A percentile compares a stretch with the other conserved stretches of the same genome.
phyloP scores from a whole-genome alignment of 2,113 vertebrate species.

The Corythornis cristatus region DNA sequence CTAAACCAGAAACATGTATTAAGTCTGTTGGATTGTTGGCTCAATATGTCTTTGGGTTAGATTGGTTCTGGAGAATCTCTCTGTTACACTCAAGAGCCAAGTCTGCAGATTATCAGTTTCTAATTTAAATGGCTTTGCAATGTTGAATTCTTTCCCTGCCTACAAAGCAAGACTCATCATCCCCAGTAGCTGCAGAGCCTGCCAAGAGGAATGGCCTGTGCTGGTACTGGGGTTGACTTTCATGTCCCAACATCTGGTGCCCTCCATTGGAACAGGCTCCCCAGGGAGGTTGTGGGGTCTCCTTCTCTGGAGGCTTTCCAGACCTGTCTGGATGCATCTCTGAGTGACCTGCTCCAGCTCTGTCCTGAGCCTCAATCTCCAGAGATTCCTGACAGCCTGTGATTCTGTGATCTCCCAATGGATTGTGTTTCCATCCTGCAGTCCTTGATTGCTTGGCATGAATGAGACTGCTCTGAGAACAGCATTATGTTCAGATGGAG shows the following conservation, averaged over 20 bases:
- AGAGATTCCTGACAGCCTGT: too few species aligned
- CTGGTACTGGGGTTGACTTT: neutral
- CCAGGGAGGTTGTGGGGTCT: too few species aligned
- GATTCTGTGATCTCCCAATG: too few species aligned
- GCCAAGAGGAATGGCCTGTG: neutral
- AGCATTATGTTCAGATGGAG: neutral
- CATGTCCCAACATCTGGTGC: neutral
- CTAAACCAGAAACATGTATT: neutral
- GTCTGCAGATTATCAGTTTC: neutral
- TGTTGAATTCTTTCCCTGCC: neutral
- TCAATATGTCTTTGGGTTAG: neutral
- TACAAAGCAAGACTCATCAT: neutral
- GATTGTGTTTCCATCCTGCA: rapidly evolving
- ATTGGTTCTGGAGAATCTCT: neutral
- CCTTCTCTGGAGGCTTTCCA: too few species aligned
- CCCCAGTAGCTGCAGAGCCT: neutral
- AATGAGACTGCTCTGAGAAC: neutral
- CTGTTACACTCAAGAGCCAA: neutral
- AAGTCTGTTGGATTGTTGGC: neutral
- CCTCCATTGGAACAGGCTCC: neutral
- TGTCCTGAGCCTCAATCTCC: too few species aligned
- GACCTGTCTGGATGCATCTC: too few species aligned
- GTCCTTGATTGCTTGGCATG: neutral
- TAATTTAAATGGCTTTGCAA: neutral
- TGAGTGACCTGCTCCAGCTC: too few species aligned